Conservation (phyloP, 1,140 invertebrate genomes). For the Pogonomyrmex barbatus region DNA sequence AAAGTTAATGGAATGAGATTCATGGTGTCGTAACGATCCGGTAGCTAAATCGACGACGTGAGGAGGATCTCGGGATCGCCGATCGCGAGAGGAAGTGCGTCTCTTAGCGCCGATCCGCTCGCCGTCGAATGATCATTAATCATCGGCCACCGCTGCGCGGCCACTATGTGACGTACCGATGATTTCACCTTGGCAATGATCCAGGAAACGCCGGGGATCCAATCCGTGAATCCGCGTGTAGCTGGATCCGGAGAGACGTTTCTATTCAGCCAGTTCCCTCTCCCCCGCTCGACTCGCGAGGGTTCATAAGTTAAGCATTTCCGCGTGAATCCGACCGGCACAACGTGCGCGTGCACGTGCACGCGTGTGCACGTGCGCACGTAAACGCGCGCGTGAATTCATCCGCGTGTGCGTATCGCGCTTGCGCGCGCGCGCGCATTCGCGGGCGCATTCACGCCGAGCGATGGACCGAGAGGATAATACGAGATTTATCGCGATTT, state of each 20-base stretch:
- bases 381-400: slow-evolving; percentile 23
- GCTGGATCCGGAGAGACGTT: slow-evolving; percentile 70
- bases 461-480: slow-evolving; percentile 68
- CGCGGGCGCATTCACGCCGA: slow-evolving; percentile 32
- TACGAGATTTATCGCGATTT: slow-evolving; percentile 71
- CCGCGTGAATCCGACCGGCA: slow-evolving; percentile 65
- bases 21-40: slow-evolving; percentile 53
- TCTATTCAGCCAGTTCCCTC: slow-evolving; percentile 66
- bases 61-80: not conserved
- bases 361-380: slow-evolving; percentile 10
- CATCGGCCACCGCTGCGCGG: slow-evolving; percentile 59
- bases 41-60: slow-evolving; percentile 49
- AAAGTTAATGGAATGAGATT: slow-evolving; percentile 11
- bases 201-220: slow-evolving; percentile 75
- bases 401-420: slow-evolving; percentile 18
- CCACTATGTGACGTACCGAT: slow-evolving; percentile 74
- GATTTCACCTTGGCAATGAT: slow-evolving; percentile 81
- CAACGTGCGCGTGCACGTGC: slow-evolving; percentile 13
- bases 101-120: slow-evolving; percentile 38
- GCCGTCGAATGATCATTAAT: slow-evolving; percentile 73
- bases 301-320: slow-evolving; percentile 74
- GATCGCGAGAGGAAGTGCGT: slow-evolving; percentile 17
- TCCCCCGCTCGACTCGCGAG: slow-evolving; percentile 58
- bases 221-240: slow-evolving; percentile 52
- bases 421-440: not conserved